A percentile compares a stretch with the other conserved stretches of the same genome.
Conservation (phyloP, 2,113 vertebrate species). For the Centropristis striata region DNA sequence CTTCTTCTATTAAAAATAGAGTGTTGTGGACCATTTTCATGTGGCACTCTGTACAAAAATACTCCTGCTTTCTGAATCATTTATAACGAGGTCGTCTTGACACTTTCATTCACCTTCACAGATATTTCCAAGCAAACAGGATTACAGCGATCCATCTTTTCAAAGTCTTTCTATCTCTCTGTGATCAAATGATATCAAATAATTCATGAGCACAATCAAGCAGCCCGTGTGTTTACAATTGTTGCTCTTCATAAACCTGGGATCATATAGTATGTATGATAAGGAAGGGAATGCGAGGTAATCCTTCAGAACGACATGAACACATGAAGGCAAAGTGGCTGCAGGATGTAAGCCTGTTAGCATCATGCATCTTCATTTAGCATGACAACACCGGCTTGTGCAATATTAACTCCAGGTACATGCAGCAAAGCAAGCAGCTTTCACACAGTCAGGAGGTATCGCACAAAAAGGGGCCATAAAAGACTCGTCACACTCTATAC, state of each 20-base stretch:
- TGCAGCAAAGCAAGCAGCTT: slow-evolving; percentile 37
- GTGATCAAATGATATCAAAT: slow-evolving; percentile 39
- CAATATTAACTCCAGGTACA: slow-evolving; percentile 64
- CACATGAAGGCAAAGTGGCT: slow-evolving; percentile 28
- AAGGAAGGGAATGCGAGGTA: slow-evolving; percentile 16
- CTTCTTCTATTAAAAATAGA: not conserved
- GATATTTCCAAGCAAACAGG: slow-evolving; percentile 41
- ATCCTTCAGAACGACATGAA: slow-evolving; percentile 28
- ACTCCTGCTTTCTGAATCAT: slow-evolving; percentile 21
- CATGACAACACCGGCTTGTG: slow-evolving; percentile 48
- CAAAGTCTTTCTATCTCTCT: slow-evolving; percentile 10
- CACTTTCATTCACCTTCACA: slow-evolving; percentile 40
- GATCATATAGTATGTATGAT: slow-evolving; percentile 21
- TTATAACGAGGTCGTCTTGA: slow-evolving; percentile 3
- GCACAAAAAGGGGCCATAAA: slow-evolving; percentile 44
- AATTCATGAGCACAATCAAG: slow-evolving; percentile 16
- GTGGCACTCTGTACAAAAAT: slow-evolving; percentile 7
- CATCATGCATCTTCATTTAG: slow-evolving; percentile 62
- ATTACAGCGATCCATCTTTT: slow-evolving; percentile 27
- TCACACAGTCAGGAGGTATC: slow-evolving; percentile 34
- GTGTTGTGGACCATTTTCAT: not conserved
- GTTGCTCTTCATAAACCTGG: slow-evolving; percentile 9
- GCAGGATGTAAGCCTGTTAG: slow-evolving; percentile 63
- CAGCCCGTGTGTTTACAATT: slow-evolving; percentile 20
- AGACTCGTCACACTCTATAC: not conserved